Conservation (phyloP, 2,113 vertebrate species). For the Regulus satrapa region DNA sequence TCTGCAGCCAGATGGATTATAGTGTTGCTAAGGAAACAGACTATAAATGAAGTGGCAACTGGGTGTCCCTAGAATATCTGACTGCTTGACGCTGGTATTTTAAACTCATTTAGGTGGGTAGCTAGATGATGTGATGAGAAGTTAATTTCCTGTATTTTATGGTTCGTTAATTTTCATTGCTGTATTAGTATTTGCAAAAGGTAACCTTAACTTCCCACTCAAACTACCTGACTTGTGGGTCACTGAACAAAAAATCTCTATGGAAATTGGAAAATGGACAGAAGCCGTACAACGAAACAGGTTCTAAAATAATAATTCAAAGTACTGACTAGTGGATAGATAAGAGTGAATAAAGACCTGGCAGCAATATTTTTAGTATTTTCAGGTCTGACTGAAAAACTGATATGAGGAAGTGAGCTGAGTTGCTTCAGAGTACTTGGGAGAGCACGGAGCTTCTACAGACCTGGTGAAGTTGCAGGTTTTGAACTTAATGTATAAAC, state of each 20-base stretch:
- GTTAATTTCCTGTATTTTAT: slow-evolving; percentile 41
- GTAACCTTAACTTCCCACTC: neutral
- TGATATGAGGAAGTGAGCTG: neutral
- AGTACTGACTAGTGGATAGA: neutral
- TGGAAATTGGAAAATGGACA: neutral
- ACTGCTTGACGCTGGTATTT: slow-evolving; percentile 57
- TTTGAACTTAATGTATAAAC: neutral
- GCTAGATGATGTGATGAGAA: slow-evolving; percentile 20
- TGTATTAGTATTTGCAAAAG: slow-evolving; percentile 30
- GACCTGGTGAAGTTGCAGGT: neutral
- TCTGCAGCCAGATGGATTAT: slow-evolving; percentile 62
- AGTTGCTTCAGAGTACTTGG: neutral
- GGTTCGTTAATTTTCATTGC: slow-evolving; percentile 28
- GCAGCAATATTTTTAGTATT: neutral
- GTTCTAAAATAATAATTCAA: neutral
- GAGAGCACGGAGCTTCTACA: neutral
- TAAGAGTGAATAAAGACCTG: neutral
- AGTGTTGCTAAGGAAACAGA: slow-evolving; percentile 67
- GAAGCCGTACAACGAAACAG: neutral
- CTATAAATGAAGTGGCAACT: slow-evolving; percentile 65
- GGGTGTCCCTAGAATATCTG: slow-evolving; percentile 63
- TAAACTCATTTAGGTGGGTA: slow-evolving; percentile 42
- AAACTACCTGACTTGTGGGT: neutral
- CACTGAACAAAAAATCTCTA: neutral
- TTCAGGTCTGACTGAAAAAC: neutral